phyloP scores from a whole-genome alignment of 2,797 vertebrate genomes.

The Ciconia nigra region DNA sequence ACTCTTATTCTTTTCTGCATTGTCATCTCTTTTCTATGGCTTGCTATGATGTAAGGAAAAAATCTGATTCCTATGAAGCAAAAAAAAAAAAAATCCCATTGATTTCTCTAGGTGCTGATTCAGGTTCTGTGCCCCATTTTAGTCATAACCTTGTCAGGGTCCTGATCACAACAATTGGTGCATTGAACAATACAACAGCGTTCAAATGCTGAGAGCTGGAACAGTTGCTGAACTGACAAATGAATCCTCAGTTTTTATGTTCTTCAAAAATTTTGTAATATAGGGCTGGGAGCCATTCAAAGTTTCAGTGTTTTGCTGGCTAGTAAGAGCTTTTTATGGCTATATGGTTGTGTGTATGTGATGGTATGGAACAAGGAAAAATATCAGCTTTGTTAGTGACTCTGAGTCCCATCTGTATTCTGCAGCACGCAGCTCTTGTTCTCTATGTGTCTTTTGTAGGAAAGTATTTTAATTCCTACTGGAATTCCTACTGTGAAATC shows the following conservation, averaged over 20 bases:
- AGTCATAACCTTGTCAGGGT: not conserved
- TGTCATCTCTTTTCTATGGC: not conserved
- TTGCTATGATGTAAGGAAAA: not conserved
- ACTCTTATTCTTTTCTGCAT: not conserved
- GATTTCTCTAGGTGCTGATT: not conserved
- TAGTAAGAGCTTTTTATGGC: not conserved
- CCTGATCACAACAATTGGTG: not conserved
- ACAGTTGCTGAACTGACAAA: not conserved
- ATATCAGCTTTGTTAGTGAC: not conserved
- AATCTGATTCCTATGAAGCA: not conserved
- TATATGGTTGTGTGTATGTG: not conserved
- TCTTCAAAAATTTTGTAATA: not conserved
- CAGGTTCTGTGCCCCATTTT: not conserved
- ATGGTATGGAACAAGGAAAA: not conserved
- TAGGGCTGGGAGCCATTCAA: not conserved
- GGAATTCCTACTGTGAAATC: conserved; percentile 37
- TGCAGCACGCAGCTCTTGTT: not conserved
- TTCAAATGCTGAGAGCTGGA: not conserved
- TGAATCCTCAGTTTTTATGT: not conserved
- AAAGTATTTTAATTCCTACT: conserved; percentile 26
- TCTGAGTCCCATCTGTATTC: not conserved
- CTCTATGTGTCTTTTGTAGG: not conserved
- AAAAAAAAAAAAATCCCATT: not conserved
- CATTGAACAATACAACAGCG: not conserved
- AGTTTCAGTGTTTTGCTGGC: not conserved